Base-by-base conservation (phyloP, 2,113 vertebrate genomes). In the Zeus faber region DNA sequence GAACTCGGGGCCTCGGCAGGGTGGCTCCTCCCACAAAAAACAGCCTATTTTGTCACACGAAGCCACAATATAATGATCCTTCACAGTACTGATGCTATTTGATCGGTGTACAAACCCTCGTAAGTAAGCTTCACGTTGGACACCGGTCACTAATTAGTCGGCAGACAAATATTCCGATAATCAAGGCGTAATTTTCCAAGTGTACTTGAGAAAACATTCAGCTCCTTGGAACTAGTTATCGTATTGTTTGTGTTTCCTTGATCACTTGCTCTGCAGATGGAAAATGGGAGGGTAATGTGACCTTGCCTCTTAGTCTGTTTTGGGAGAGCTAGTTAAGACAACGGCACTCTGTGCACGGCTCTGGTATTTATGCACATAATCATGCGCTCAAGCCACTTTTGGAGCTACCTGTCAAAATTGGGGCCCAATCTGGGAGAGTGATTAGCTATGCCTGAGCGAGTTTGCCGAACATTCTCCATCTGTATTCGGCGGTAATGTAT, bases 391-490 rank as follows among this genome's bases (percentile, higher is more conserved):
- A 58, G 80, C 65, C 83, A 83, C 78, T 49, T 50, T 43, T 66
- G 65, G 59, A 72, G 75, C 68, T 74, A 77, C 80, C 74, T 77
- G 79, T 86, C 85, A 81, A 64, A 74, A 74, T 68, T 79, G 45
- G 62, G 72, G 80, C 70, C 69, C 79, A 76, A 84, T 85, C 83
- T 74, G 79, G 75, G 70, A 71, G 79, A 86, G 82, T 79, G 80
- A 84, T 89, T 86, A 89, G 89, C 85, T 89, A 87, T 88, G 89
- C 87, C 75, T 86, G 86, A 77, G 61, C 86, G 89, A 74, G 65
- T 85, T 82, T 79, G 65, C 74, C 61, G 55, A 88, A 83, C 84
- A 85, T 72, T 75, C 77, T 58, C 84, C 86, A 90, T 89, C 87
- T 90, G 86, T 70, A 80, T 57, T 72, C 67, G 22, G 55, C 67